phyloP scores from a whole-genome alignment of 2,797 vertebrate species.

The Melanotaenia parkinsoni region DNA sequence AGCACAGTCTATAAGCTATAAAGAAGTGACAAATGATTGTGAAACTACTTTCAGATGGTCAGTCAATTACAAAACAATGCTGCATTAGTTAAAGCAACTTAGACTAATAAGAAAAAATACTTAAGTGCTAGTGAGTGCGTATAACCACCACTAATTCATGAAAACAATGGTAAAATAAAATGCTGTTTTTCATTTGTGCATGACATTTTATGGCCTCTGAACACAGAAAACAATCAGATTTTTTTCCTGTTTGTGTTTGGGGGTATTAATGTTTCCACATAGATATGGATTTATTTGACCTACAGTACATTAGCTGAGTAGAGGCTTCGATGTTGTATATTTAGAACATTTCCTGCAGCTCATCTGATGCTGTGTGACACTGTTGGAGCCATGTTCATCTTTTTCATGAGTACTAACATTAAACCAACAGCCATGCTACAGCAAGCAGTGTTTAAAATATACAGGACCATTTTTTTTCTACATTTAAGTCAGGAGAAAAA shows the following conservation, averaged over 20 bases:
- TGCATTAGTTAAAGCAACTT: constrained; percentile 12
- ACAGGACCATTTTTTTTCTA: constrained; percentile 2
- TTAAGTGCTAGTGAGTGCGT: constrained; percentile 13
- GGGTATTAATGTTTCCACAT: constrained; percentile 69
- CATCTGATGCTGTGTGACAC: constrained; percentile 58
- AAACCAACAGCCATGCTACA: constrained; percentile 25
- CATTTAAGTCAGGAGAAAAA: constrained; percentile 22
- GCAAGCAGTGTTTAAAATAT: constrained; percentile 5
- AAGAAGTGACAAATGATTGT: neutral
- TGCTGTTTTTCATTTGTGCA: constrained; percentile 4
- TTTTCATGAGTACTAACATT: constrained; percentile 45
- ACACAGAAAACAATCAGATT: constrained; percentile 32
- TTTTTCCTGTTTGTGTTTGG: constrained; percentile 47
- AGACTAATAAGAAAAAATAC: constrained; percentile 29
- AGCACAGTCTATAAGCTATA: constrained; percentile 8
- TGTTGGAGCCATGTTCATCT: constrained; percentile 40
- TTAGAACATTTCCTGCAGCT: constrained; percentile 70
- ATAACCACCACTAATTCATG: constrained; percentile 52
- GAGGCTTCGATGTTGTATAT: constrained; percentile 62
- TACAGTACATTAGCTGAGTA: constrained; percentile 62
- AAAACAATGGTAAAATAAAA: constrained; percentile 15
- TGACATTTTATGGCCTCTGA: constrained; percentile 17
- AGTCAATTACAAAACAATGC: neutral
- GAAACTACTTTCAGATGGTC: neutral
- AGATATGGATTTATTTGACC: constrained; percentile 77